Evolutionary conservation across 2,888 invertebrate species (phyloP).

Genomic region (Stegophylla sp.): DNA sequence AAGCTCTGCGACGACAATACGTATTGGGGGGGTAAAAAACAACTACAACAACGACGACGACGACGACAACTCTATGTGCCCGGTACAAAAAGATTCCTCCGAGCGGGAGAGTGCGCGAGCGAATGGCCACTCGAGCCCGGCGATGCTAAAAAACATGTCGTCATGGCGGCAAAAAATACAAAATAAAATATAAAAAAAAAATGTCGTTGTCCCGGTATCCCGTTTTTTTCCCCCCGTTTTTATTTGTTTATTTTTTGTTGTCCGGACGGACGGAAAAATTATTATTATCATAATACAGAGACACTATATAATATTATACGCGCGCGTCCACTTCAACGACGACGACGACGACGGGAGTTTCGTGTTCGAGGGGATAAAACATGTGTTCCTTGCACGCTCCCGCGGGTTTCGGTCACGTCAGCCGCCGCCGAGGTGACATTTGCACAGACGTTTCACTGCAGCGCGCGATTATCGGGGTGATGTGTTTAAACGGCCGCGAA

Average conservation of each 20-base stretch:
- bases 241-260: conserved; percentile 16
- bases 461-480: conserved; percentile 29
- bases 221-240: conserved; percentile 45
- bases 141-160: conserved; percentile 52
- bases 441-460: conserved; percentile 35
- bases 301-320: too few species aligned
- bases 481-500: conserved; percentile 45
- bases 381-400: conserved; percentile 54
- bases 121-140: conserved; percentile 45
- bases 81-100: conserved; percentile 43
- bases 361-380: conserved; percentile 52
- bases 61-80: conserved; percentile 21
- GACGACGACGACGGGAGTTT: too few species aligned
- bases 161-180: conserved; percentile 37
- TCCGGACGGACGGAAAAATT: conserved; percentile 30
- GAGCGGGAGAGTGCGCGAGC: too few species aligned
- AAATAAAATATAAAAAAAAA: too few species aligned
- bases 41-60: conserved; percentile 21
- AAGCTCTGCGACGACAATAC: conserved; percentile 49
- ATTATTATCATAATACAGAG: too few species aligned
- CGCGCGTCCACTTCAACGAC: conserved; percentile 11
- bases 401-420: conserved; percentile 22
- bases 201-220: background rate
- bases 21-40: conserved; percentile 11
- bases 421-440: conserved; percentile 54